Evolutionary conservation across 2,888 invertebrate genomes (phyloP), one percentile per base, ranked within the genome.

Genomic region (Koerneria pararmatus): DNA sequence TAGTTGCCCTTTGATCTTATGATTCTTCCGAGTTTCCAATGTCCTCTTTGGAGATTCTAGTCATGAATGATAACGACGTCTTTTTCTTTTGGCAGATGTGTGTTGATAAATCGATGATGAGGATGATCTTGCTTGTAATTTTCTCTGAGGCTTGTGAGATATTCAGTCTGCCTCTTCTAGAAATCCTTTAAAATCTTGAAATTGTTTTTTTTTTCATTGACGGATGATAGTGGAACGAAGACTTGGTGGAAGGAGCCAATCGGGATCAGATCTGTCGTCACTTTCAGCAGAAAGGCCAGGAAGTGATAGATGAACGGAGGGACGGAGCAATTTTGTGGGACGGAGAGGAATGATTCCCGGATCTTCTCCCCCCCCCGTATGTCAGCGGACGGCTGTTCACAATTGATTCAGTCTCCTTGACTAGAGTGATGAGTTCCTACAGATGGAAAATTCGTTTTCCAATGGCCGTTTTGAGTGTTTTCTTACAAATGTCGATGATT

Each of bases 371-470:
- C 8, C 74, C 67, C 5, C 78, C 59, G 22, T 75, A 82, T 19
- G 80, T 83, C 24, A 84, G 68, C 6, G 83, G 83, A 62, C 84
- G 71, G 1, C 78, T 73, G 71, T 85, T 84, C 5, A 84, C 65
- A 0, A 77, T 70, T 1, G 75, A 67, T 60, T 74, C 79, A 19
- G 61, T 67, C 62, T 84, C 84, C 57, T 80, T 79, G 5, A 83
- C 37, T 2, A 80, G 68, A 0, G 80, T 83, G 22, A n/a, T 27
- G 66, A 84, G 65, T 63, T 83, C 78, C 57, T 80, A 78, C 56
- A 74, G 73, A 6, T 71, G 85, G 85, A 72, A 86, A 86, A 74
- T 74, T 5, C 81, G 73, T 58, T 76, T 77, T 29, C 84, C 83
- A 1, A 86, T 68, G 5, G 82, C 74, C 59, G 78, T 74, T 8